Base-by-base conservation (phyloP, 1,140 invertebrate genomes). In the Brachionus plicatilis region DNA sequence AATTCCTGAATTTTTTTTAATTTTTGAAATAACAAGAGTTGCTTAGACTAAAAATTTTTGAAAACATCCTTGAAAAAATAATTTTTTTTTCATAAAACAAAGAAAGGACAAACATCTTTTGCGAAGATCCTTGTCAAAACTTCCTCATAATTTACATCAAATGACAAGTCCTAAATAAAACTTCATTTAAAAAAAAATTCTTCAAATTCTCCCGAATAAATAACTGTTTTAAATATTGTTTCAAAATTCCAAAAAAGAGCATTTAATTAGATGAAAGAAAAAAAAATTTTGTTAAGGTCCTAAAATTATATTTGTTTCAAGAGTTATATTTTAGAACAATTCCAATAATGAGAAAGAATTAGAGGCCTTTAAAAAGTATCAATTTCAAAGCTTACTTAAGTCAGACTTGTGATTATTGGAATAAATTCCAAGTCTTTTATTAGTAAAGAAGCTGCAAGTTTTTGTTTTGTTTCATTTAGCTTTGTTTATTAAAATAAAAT, bases 371-470 rank as follows among this genome's bases (percentile, higher is more conserved):
- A 27, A 29, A 68, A 68, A 68, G 65, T 68, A 68, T 68, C 65
- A 68, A 68, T 68, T 68, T 27, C 65, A 68, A 68, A 68, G 33
- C 24, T 29, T 68, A 68, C 65, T 68, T 17, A 8, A 56, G 53
- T 17, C 6, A 56, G 53, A 17, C 53, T 56, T 56, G 12, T 56
- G 53, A 56, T 56, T 56, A 56, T 56, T 56, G 12, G 53, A 56
- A 17, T 56, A 56, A 56, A 56, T 14, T 68, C 65, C 65, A 68
- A 68, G 65, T 37, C 65, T 68, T 33, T 68, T 14, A 68, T 68
- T 68, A 68, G 65, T 12, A 68, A 68, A 68, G 65, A 68, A 68
- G 65, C 33, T 68, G 27, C 65, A 68, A 68, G 33, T 29, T 68
- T 68, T 65, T 65, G 14, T 14, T 37, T 68, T 56, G 53, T 56